Percentiles rank a stretch among this genome's conserved stretches.
Evolutionary conservation across 2,888 invertebrate species (phyloP).

Genomic region (Drosophila pullipes): DNA sequence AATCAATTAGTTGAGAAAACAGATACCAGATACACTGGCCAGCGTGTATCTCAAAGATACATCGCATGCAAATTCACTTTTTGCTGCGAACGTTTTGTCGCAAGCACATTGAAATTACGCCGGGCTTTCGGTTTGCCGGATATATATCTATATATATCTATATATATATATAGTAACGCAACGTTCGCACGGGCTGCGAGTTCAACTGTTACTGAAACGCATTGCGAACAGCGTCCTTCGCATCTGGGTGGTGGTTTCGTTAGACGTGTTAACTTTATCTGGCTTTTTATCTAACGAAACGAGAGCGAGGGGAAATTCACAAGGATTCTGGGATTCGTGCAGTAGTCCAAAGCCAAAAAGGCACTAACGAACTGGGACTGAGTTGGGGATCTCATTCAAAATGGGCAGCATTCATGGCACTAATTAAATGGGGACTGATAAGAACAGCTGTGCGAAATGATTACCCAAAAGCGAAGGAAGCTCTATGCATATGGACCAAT

Average conservation of each 20-base stretch:
- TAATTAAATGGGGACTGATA: conserved; percentile 22
- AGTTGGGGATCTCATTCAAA: conserved; percentile 40
- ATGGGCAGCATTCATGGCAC: conserved; percentile 18
- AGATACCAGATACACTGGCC: not conserved
- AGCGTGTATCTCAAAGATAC: conserved; percentile 31
- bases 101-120: conserved; percentile 4
- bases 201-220: conserved; percentile 68
- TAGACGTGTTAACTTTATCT: conserved; percentile 66
- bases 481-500: not conserved
- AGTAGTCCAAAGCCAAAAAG: conserved; percentile 24
- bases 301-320: conserved; percentile 46
- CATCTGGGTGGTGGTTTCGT: conserved; percentile 37
- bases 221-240: conserved; percentile 48
- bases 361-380: conserved; percentile 20
- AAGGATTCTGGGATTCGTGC: conserved; percentile 23
- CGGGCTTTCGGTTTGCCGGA: not conserved
- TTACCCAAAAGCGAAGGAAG: not conserved
- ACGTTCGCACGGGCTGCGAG: conserved; percentile 60
- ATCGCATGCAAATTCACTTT: conserved; percentile 33
- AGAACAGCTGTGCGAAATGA: not conserved
- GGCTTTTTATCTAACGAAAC: conserved; percentile 56
- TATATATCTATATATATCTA: not conserved
- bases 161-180: not conserved
- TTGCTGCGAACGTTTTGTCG: conserved; percentile 6
- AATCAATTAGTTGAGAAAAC: conserved; percentile 33